Base-by-base conservation (phyloP, 2,797 vertebrate species). In the Urosaurus nigricauda region DNA sequence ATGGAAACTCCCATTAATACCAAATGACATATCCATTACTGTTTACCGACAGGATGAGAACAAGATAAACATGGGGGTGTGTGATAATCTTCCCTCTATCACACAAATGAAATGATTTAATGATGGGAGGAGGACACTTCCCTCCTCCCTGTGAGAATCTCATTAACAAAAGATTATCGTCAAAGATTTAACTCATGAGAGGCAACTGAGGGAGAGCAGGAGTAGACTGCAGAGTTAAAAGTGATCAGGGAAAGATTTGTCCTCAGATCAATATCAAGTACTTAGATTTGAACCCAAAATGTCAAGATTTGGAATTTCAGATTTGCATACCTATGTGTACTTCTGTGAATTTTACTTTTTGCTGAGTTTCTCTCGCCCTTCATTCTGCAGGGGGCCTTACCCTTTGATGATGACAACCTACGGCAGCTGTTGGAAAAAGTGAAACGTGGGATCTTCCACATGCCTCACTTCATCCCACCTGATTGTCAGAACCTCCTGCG, bases 361-460 rank as follows among this genome's bases (percentile, higher is more conserved):
- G 43, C 47, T 58, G 14, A 6, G 13, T 21, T 47, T 87, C 37
- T 65, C 51, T 74, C 21, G 1, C 60, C 32, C 17, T 2, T 75
- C 53, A 65, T 78, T 68, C 16, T 32, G 2, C 93, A 99, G 98
- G 98, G 98, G 32, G 98, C 98, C 13, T 96, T 99, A 92, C 98
- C 98, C 63, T 99, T 99, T 86, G 98, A 99, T 82, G 98, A 99
- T 3, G 98, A 98, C 95, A 99, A 99, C 96, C 97, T 99, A 84
- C 98, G 98, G 19, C 98, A 99, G 96, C 97, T 99, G 91, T 96
- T 99, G 95, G 98, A 99, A 96, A 99, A 99, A 96, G 98, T 99
- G 95, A 99, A 99, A 94, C 98, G 98, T 0, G 98, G 98, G 1
- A 98, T 98, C 91, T 99, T 99, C 95, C 98, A 99, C 95, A 98